Evolutionary conservation across 2,888 invertebrate genomes (phyloP), one percentile per base, ranked within the genome.

Genomic region (Pecten maximus): DNA sequence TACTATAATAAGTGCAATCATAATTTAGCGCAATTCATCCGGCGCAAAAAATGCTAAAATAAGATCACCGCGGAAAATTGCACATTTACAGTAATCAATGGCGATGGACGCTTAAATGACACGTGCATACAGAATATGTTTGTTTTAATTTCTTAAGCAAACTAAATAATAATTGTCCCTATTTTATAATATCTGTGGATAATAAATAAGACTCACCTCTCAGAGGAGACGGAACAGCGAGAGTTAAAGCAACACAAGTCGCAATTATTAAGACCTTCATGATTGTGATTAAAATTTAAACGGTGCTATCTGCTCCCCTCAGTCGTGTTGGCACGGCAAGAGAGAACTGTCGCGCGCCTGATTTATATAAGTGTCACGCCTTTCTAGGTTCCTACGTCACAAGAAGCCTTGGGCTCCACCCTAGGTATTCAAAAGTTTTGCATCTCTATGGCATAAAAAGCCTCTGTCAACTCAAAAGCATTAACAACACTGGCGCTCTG

Each of bases 391-490:
- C 10, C 28, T 74, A 74, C 74, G 74, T 74, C 74, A 74, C 35
- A 8, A 28, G 28, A 28, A 2, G 6, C 23, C n/a, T 19, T 60
- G 28, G 74, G 74, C 35, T 10, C 74, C 74, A 74, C 74, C 74
- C 74, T 35, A 15, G 8, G 74, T 35, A 74, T 28, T 74, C 74
- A 74, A 74, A 74, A 74, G 74, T 74, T 74, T 74, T 74, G 35
- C 74, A 74, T 74, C 74, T 74, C 74, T 35, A 74, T 15, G 74
- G 15, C 74, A 74, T 35, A 74, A 74, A 74, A 74, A 74, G 74
- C 28, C 35, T 35, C 74, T 10, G 74, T 74, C 28, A 74, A 35
- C 74, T 28, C 12, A 74, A n/a, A 0, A 10, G 74, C 74, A 35
- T 35, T 74, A 74, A 74, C 74, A 35, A 74, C 74, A 35, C 74